Evolutionary conservation across 2,888 invertebrate species (phyloP).

Genomic region (Glyphotaelius pellucidus): DNA sequence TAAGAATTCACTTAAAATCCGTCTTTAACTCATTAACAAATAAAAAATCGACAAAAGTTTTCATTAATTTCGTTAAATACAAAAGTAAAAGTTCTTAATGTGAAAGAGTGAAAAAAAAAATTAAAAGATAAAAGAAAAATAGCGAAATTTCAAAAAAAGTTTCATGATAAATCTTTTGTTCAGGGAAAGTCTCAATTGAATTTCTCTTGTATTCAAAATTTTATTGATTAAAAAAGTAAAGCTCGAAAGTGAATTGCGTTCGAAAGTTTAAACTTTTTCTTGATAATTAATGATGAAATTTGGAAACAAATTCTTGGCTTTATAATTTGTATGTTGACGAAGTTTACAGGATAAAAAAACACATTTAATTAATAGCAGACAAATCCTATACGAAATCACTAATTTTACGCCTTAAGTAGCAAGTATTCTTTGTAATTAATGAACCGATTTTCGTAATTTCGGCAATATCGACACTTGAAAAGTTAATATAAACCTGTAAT

Average conservation of each 20-base stretch:
- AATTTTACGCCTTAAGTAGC: not conserved
- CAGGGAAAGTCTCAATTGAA: not conserved
- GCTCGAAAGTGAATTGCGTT: not conserved
- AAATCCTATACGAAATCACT: not conserved
- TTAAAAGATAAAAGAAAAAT: not conserved
- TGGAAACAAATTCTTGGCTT: not conserved
- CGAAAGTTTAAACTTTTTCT: not conserved
- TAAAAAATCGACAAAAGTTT: not conserved
- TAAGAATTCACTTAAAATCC: not conserved
- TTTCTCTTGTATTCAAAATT: not conserved
- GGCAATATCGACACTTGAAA: not conserved
- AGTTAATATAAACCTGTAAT: too few relatives aligned
- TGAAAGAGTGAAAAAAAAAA: not conserved
- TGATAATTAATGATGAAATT: not conserved
- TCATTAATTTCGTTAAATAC: not conserved
- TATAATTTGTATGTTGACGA: not conserved
- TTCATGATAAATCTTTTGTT: not conserved
- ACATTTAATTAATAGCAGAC: not conserved
- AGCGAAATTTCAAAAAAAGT: not conserved
- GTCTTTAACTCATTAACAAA: not conserved
- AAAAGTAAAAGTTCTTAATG: not conserved
- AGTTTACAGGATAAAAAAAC: not conserved
- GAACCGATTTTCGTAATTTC: not conserved
- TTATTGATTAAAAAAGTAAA: not conserved
- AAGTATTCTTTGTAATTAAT: not conserved